A percentile compares a stretch with the other conserved stretches of the same genome.
phyloP scores from a whole-genome alignment of 2,113 vertebrate species.

The Osmerus eperlanus region DNA sequence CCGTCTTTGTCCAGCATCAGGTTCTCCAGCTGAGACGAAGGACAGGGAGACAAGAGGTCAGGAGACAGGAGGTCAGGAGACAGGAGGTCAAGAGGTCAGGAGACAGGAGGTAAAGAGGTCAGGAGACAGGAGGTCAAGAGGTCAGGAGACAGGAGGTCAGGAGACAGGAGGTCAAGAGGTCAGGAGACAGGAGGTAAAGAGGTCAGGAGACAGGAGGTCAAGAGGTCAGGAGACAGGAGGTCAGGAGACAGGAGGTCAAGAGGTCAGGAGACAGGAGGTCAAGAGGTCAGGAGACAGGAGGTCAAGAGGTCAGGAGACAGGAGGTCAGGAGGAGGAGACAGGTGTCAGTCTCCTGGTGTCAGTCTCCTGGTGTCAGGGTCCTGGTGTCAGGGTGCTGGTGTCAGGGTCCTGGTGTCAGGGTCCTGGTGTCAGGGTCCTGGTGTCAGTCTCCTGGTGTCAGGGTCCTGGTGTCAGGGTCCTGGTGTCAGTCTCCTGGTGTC shows the following conservation, averaged over 20 bases:
- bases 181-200: not conserved
- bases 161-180: not conserved
- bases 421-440: too few relatives aligned
- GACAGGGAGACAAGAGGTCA: constrained; percentile 65
- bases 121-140: not conserved
- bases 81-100: too few relatives aligned
- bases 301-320: too few relatives aligned
- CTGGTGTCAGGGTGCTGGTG: too few relatives aligned
- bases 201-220: not conserved
- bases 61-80: not conserved
- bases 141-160: constrained; percentile 4
- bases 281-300: too few relatives aligned
- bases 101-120: too few relatives aligned
- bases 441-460: too few relatives aligned
- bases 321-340: not conserved
- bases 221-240: not conserved
- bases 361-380: not conserved
- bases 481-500: too few relatives aligned
- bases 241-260: too few relatives aligned
- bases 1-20: too few relatives aligned
- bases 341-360: constrained; percentile 1
- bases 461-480: too few relatives aligned
- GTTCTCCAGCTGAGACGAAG: constrained; percentile 76
- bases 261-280: not conserved
- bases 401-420: too few relatives aligned